Evolutionary conservation across 2,113 vertebrate genomes (phyloP).

Genomic region (Amphilophus citrinellus): DNA sequence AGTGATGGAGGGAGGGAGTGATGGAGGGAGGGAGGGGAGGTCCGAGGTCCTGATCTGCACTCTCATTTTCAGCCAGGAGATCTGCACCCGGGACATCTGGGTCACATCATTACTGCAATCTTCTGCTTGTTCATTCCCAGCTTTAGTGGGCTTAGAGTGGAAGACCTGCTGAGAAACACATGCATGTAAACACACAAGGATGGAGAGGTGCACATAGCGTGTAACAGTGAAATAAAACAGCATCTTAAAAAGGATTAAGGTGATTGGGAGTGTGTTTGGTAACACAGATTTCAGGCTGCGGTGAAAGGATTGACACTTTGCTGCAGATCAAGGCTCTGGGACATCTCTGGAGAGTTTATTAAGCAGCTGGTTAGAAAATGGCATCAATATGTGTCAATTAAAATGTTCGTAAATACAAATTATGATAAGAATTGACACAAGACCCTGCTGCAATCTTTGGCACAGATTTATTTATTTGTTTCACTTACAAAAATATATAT

Average conservation of each 20-base stretch:
- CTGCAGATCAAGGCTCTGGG: neutral
- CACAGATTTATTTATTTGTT: neutral
- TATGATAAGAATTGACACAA: neutral
- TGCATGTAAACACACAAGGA: neutral
- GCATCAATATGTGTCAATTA: neutral
- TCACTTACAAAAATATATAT: neutral
- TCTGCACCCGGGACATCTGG: conserved; percentile 75
- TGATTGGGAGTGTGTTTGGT: neutral
- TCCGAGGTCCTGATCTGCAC: conserved; percentile 60
- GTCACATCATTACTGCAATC: conserved; percentile 79
- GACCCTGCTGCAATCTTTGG: neutral
- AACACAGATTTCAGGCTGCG: neutral
- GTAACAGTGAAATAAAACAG: conserved; percentile 20
- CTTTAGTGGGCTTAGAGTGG: conserved; percentile 66
- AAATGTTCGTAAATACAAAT: neutral
- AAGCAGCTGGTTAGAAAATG: neutral
- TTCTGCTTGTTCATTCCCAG: conserved; percentile 81
- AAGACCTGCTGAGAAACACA: conserved; percentile 42
- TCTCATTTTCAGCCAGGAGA: conserved; percentile 79
- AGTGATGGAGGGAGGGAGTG: neutral
- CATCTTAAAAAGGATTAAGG: conserved; percentile 12
- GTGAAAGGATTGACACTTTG: neutral
- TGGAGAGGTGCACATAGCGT: neutral
- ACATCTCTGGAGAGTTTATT: neutral
- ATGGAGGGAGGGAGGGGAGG: neutral